Conservation (phyloP, 2,888 invertebrate species). For the Mythimna impura region DNA sequence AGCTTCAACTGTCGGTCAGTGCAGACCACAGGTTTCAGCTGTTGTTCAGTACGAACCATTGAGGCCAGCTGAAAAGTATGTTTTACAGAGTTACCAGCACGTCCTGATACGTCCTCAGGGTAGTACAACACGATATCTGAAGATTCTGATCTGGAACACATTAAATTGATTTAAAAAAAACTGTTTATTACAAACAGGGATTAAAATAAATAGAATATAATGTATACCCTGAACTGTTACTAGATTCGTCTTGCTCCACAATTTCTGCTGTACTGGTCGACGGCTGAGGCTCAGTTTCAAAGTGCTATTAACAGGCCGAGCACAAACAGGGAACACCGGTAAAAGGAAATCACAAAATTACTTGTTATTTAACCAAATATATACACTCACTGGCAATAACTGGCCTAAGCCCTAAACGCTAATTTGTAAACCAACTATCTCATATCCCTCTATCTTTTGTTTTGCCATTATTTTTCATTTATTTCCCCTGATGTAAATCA, state of each 20-base stretch:
- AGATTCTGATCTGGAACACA: constrained; percentile 30
- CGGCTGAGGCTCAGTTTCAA: constrained; percentile 30
- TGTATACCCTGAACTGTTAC: constrained; percentile 6
- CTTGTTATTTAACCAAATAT: not conserved
- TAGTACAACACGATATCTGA: constrained; percentile 29
- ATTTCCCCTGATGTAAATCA: too few species aligned
- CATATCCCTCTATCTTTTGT: not conserved
- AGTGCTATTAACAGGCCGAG: not conserved
- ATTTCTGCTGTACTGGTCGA: constrained; percentile 30
- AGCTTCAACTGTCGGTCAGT: not conserved
- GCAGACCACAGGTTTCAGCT: not conserved
- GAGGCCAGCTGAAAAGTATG: not conserved
- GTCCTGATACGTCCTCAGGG: constrained; percentile 12
- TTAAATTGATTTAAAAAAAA: constrained; percentile 2
- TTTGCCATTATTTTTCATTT: too few species aligned
- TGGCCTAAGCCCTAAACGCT: not conserved
- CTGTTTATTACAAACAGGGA: not conserved
- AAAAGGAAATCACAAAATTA: not conserved
- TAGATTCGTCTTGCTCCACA: constrained; percentile 3
- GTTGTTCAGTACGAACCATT: not conserved
- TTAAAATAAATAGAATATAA: not conserved
- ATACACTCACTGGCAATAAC: not conserved
- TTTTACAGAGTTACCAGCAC: not conserved
- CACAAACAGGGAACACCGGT: not conserved
- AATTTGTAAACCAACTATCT: not conserved